Conservation (phyloP, 2,888 invertebrate genomes). For the Lycia hirtaria region DNA sequence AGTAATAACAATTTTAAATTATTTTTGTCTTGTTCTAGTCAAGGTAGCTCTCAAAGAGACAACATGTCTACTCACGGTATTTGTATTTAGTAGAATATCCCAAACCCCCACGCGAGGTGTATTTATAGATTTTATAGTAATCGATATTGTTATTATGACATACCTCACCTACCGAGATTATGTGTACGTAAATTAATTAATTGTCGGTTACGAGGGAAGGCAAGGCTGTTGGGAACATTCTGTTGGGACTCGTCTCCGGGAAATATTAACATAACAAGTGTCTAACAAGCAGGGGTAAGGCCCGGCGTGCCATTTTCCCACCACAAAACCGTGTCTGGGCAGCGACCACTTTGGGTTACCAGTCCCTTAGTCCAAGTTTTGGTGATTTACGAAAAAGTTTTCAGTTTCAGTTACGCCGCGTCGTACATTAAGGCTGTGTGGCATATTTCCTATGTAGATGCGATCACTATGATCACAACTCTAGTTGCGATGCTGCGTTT, state of each 20-base stretch:
- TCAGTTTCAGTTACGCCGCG: no score
- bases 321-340: constrained; percentile 13
- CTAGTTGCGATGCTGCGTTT: no score
- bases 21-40: background rate
- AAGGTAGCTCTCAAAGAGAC: background rate
- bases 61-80: background rate
- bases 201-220: constrained; percentile 1
- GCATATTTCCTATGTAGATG: no score
- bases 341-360: background rate
- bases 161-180: constrained; percentile 22
- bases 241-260: background rate
- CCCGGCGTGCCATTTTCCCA: constrained; percentile 3
- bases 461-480: no score
- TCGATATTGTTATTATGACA: constrained; percentile 26
- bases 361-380: no score
- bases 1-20: no score
- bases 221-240: constrained; percentile 1
- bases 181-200: constrained; percentile 14
- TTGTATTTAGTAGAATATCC: constrained; percentile 10
- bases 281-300: background rate
- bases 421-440: no score
- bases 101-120: constrained; percentile 12
- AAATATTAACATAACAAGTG: constrained; percentile 12
- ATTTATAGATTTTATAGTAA: constrained; percentile 23
- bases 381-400: no score